Evolutionary conservation across 2,113 vertebrate species (phyloP).

Genomic region (Triplophysa rosa): DNA sequence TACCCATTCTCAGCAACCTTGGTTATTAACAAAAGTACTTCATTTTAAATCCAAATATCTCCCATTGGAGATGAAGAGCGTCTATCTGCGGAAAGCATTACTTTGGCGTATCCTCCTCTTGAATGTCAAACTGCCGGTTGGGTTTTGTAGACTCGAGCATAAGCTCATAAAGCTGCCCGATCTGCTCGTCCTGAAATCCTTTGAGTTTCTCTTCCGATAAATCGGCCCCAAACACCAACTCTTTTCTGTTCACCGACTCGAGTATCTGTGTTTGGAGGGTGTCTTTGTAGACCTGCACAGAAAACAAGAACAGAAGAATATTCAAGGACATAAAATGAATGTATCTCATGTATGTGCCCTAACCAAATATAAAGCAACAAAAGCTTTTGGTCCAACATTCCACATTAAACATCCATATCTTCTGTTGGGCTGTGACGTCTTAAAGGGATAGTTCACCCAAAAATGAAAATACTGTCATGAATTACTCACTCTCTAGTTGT

Average conservation of each 20-base stretch:
- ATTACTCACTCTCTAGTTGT: no score
- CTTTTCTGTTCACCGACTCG: constrained; percentile 61
- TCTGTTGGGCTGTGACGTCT: no score
- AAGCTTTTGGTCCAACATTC: no score
- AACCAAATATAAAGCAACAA: background rate
- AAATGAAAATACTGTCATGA: no score
- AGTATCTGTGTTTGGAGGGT: constrained; percentile 76
- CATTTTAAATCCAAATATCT: constrained; percentile 3
- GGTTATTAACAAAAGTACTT: constrained; percentile 9
- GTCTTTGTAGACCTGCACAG: constrained; percentile 66
- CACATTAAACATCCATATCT: no score
- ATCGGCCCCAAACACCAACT: constrained; percentile 70
- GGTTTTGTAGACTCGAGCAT: constrained; percentile 89
- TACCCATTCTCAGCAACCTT: background rate
- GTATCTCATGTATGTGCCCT: background rate
- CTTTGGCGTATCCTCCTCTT: constrained; percentile 65
- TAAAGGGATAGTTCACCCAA: no score
- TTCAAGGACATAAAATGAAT: background rate
- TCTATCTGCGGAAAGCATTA: constrained; percentile 43
- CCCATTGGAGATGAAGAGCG: background rate
- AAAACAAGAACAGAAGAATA: background rate
- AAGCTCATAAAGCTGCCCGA: constrained; percentile 88
- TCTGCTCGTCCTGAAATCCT: constrained; percentile 84
- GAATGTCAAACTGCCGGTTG: constrained; percentile 75
- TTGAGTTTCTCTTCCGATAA: constrained; percentile 79